phyloP scores from a whole-genome alignment of 2,888 invertebrate species.

The Smittia sp. region DNA sequence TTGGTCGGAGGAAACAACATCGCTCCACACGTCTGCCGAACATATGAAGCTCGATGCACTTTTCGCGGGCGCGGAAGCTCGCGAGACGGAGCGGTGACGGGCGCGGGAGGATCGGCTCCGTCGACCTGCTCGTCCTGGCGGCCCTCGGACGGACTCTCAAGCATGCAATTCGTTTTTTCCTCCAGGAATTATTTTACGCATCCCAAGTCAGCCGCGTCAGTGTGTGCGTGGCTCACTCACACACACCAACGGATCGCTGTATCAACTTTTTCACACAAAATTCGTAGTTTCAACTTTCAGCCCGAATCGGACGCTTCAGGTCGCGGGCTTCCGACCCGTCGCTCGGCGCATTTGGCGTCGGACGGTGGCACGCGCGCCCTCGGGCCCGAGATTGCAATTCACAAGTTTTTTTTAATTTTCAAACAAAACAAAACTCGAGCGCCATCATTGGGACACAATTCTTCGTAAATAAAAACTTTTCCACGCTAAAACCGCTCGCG shows the following conservation, averaged over 20 bases:
- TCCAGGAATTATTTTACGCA: slow-evolving; percentile 39
- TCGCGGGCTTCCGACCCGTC: not conserved
- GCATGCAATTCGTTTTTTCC: slow-evolving; percentile 31
- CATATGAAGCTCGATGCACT: no score
- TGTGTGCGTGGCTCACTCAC: slow-evolving; percentile 15
- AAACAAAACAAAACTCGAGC: slow-evolving; percentile 41
- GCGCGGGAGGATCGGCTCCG: no score
- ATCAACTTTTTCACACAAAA: slow-evolving; percentile 37
- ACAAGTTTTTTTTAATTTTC: slow-evolving; percentile 38
- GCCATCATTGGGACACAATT: slow-evolving; percentile 39
- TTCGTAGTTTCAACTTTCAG: slow-evolving; percentile 19
- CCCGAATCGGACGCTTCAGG: not conserved
- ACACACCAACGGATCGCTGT: slow-evolving; percentile 27
- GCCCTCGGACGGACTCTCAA: no score
- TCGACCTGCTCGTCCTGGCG: no score
- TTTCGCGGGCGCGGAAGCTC: not conserved
- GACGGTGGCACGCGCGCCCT: not conserved
- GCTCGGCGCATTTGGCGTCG: not conserved
- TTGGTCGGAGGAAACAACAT: not conserved
- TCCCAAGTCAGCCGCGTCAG: slow-evolving; percentile 13
- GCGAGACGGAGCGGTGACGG: no score
- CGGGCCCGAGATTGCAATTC: not conserved
- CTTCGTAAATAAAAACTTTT: slow-evolving; percentile 34
- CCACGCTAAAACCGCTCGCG: slow-evolving; percentile 8
- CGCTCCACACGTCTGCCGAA: not conserved